Evolutionary conservation across 1,140 invertebrate genomes (phyloP).

Genomic region (Aphelenchoides fujianensis): DNA sequence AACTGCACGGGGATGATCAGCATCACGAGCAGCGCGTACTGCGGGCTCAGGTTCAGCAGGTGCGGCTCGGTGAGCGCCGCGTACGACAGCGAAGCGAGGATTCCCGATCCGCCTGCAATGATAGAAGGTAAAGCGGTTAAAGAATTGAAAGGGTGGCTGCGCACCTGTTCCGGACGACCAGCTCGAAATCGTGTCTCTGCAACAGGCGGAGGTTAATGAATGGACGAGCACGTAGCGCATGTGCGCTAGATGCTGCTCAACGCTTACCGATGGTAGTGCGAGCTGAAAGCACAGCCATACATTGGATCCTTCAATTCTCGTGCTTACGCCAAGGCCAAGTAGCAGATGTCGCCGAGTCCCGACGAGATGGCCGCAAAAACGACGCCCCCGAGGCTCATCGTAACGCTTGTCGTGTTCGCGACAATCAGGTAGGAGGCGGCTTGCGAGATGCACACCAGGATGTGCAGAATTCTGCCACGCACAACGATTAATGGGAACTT

Average conservation of each 20-base stretch:
- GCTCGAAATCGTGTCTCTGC: no score
- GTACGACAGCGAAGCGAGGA: slow-evolving; percentile 46
- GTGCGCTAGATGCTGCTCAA: no score
- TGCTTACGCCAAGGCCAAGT: slow-evolving; percentile 22
- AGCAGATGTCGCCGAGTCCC: slow-evolving; percentile 41
- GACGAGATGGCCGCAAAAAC: slow-evolving; percentile 29
- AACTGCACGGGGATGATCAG: slow-evolving; percentile 41
- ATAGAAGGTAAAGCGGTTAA: no score
- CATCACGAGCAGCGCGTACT: slow-evolving; percentile 34
- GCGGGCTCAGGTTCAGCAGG: slow-evolving; percentile 24
- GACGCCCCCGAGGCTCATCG: slow-evolving; percentile 32
- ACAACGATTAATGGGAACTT: background rate
- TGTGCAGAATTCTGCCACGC: slow-evolving; percentile 24
- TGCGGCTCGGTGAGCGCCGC: slow-evolving; percentile 42
- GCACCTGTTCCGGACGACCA: no score
- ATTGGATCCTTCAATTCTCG: no score
- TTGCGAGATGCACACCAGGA: slow-evolving; percentile 22
- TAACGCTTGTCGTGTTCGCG: slow-evolving; percentile 24
- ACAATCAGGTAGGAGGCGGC: slow-evolving; percentile 27
- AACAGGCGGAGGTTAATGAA: no score
- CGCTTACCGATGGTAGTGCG: no score
- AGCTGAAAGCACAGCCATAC: no score
- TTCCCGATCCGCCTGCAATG: slow-evolving; percentile 48
- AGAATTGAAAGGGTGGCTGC: no score
- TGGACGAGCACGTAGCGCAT: no score